These are phyloP conservation scores for Diploptera punctata DNA, from an alignment of 2,888 invertebrate species.

Conservation along the genomic window DNA sequence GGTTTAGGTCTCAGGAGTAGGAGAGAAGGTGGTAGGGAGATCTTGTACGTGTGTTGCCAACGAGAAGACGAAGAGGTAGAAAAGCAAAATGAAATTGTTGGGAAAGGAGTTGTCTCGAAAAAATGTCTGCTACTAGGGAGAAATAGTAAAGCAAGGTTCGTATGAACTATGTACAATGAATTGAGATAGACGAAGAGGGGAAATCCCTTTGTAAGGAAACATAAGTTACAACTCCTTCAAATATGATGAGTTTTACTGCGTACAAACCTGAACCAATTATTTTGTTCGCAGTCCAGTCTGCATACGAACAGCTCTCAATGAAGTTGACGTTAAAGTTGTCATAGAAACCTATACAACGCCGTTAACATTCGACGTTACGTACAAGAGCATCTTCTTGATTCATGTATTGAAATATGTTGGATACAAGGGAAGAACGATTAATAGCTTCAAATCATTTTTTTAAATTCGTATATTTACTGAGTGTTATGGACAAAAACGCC, in stretches of 20 bases:
- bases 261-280: constrained; percentile 47
- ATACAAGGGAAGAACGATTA: no score
- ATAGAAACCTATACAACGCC: constrained; percentile 2
- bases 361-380: no score
- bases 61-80: constrained; percentile 20
- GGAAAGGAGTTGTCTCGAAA: constrained; percentile 23
- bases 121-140: constrained; percentile 31
- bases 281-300: constrained; percentile 48
- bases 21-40: constrained; percentile 23
- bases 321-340: constrained; percentile 36
- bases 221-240: constrained; percentile 38
- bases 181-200: background rate
- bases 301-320: constrained; percentile 49
- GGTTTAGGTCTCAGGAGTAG: constrained; percentile 39
- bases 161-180: constrained; percentile 6
- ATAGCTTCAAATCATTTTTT: no score
- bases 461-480: no score
- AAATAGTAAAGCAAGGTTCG: constrained; percentile 35
- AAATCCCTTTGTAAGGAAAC: constrained; percentile 15
- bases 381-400: no score
- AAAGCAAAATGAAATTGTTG: constrained; percentile 21
- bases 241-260: constrained; percentile 44
- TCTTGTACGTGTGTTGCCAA: constrained; percentile 34
- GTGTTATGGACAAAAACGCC: no score
- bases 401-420: no score